Percentiles rank a stretch among this genome's conserved stretches.
Conservation (phyloP, 2,113 vertebrate species). For the Etheostoma cragini region DNA sequence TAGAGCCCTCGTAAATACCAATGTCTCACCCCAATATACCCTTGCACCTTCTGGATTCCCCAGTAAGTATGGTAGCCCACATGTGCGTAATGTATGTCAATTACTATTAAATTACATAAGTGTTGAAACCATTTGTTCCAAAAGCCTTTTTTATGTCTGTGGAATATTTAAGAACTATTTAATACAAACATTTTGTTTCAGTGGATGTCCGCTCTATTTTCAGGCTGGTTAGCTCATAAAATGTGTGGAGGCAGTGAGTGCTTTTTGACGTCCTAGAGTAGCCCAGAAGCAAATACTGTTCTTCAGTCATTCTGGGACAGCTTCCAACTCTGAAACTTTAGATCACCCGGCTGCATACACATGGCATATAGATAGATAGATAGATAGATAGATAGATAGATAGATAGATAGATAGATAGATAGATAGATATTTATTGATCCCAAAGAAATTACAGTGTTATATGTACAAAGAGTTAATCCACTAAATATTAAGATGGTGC, state of each 20-base stretch:
- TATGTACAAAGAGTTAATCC: not conserved
- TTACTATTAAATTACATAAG: not conserved
- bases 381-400: no score
- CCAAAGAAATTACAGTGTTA: no score
- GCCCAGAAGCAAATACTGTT: slow-evolving; percentile 30
- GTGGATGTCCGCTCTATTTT: not conserved
- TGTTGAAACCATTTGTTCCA: not conserved
- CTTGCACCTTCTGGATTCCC: not conserved
- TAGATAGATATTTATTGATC: no score
- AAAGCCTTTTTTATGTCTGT: not conserved
- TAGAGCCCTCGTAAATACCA: not conserved
- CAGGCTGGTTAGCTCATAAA: slow-evolving; percentile 43
- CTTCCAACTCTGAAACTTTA: slow-evolving; percentile 31
- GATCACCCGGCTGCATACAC: slow-evolving; percentile 15
- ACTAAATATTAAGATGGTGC: not conserved
- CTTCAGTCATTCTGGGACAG: slow-evolving; percentile 41
- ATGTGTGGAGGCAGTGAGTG: slow-evolving; percentile 36
- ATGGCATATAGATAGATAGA: no score
- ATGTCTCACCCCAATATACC: not conserved
- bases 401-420: no score
- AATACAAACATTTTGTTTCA: not conserved
- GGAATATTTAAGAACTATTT: slow-evolving; percentile 13
- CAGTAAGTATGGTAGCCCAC: not conserved
- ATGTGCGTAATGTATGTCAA: not conserved
- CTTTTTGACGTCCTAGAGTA: slow-evolving; percentile 10